These are phyloP conservation scores for Apteryx owenii DNA, from an alignment of 2,113 vertebrate genomes.

Conservation along the genomic window DNA sequence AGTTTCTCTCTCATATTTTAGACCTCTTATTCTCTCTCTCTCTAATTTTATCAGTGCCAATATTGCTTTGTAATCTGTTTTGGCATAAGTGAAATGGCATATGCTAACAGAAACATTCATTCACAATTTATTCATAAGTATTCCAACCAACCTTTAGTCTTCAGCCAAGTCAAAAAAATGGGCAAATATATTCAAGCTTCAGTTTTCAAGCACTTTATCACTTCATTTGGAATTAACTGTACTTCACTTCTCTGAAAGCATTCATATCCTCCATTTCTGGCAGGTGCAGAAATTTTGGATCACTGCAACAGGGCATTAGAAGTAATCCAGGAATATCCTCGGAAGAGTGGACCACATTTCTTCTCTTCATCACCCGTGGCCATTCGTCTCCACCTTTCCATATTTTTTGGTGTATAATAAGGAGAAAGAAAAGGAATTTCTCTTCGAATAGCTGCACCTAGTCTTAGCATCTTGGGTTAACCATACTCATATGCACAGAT, in stretches of 20 bases:
- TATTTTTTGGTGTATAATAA: not conserved
- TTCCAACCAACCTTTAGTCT: not conserved
- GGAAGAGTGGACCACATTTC: not conserved
- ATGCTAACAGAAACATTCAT: not conserved
- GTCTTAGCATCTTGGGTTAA: not conserved
- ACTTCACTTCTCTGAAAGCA: not conserved
- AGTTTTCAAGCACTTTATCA: constrained; percentile 1
- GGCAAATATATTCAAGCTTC: not conserved
- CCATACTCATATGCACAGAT: not conserved
- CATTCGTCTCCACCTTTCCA: not conserved
- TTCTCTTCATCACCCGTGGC: not conserved
- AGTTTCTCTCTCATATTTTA: not conserved
- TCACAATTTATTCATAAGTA: not conserved
- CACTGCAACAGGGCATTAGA: not conserved
- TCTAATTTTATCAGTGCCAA: not conserved
- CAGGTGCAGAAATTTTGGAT: not conserved
- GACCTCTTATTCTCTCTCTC: not conserved
- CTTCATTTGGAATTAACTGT: not conserved
- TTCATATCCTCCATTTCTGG: not conserved
- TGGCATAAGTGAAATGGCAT: not conserved
- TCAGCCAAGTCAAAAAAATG: not conserved
- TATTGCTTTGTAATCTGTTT: not conserved
- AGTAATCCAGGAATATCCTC: not conserved
- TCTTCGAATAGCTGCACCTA: not conserved
- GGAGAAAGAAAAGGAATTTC: not conserved